A percentile compares a stretch with the other conserved stretches of the same genome.
Conservation (phyloP, 2,113 vertebrate species). For the Tragelaphus strepsiceros region DNA sequence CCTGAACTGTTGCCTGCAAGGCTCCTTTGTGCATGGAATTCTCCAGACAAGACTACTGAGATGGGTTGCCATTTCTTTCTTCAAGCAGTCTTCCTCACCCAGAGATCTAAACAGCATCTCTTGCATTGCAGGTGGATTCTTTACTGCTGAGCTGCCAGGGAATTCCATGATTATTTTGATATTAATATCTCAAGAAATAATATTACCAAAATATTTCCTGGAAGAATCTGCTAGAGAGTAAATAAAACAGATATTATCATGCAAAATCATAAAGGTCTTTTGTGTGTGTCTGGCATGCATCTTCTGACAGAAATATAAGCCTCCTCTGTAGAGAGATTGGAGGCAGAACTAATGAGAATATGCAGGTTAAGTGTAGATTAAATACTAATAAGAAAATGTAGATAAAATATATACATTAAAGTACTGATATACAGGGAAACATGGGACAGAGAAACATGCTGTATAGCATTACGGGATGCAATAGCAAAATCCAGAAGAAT, state of each 20-base stretch:
- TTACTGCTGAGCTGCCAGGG: background rate
- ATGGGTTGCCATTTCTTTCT: background rate
- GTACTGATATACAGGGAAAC: background rate
- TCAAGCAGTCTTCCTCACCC: fast-evolving
- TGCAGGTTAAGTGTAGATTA: background rate
- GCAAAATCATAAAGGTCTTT: background rate
- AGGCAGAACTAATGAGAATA: background rate
- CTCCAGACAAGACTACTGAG: background rate
- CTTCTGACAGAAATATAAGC: background rate
- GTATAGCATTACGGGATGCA: background rate
- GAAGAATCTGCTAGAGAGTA: background rate
- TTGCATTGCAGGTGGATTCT: background rate
- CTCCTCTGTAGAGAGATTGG: background rate
- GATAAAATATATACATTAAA: background rate
- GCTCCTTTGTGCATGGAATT: background rate
- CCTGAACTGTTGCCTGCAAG: background rate
- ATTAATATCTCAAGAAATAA: background rate
- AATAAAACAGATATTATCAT: background rate
- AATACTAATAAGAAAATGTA: background rate
- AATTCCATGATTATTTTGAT: background rate
- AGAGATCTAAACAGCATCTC: background rate
- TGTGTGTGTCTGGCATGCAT: background rate
- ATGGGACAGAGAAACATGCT: background rate
- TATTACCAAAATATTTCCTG: background rate
- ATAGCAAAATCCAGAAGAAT: background rate